A percentile compares a stretch with the other conserved stretches of the same genome.
phyloP scores from a whole-genome alignment of 2,113 vertebrate species.

The Ophiodon elongatus region DNA sequence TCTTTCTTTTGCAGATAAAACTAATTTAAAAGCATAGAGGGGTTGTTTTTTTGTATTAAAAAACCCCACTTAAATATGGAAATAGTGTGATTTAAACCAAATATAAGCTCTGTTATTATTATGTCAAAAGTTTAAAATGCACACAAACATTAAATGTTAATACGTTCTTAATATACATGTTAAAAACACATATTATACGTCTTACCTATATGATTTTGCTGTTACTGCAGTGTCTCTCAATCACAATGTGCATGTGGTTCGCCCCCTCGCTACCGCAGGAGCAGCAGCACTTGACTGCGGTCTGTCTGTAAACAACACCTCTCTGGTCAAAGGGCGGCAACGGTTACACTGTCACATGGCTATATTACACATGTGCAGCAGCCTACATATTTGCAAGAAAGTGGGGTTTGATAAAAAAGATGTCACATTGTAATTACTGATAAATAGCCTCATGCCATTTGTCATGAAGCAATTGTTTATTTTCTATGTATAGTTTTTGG shows the following conservation, averaged over 20 bases:
- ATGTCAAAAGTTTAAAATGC: not conserved
- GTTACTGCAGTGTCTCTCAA: not conserved
- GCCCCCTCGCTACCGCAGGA: not conserved
- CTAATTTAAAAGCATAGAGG: not conserved
- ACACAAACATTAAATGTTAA: not conserved
- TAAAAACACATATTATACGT: not conserved
- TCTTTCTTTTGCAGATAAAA: constrained; percentile 13
- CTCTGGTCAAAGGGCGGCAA: constrained; percentile 77
- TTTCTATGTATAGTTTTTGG: not conserved
- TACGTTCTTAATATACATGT: not conserved
- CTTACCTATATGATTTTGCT: constrained; percentile 29
- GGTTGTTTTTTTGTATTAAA: not conserved
- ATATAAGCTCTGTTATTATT: not conserved
- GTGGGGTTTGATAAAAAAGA: not conserved
- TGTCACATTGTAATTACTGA: not conserved
- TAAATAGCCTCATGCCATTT: not conserved
- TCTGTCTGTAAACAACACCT: constrained; percentile 59
- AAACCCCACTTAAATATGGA: not conserved
- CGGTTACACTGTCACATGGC: constrained; percentile 58
- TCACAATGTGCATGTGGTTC: not conserved
- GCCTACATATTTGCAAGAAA: not conserved
- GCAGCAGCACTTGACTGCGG: constrained; percentile 1
- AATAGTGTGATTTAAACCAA: not conserved
- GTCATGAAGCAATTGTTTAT: not conserved
- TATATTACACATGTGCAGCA: constrained; percentile 31